Base-by-base conservation (phyloP, 2,113 vertebrate genomes). In the Oreochromis spilurus region DNA sequence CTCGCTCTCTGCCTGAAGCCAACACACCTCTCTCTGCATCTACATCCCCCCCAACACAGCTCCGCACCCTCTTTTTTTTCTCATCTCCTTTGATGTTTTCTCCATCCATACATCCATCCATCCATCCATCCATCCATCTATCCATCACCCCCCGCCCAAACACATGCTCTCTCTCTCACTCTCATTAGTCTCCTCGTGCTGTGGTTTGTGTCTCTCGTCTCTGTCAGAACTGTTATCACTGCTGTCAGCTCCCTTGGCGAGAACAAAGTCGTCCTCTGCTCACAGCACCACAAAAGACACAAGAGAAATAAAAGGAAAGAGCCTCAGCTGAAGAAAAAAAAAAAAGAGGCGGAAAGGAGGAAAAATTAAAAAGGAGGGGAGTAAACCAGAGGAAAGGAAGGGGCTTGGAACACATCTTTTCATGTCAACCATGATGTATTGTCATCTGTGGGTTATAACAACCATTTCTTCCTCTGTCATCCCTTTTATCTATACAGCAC, bases 221-320 rank as follows among this genome's bases (percentile, higher is more conserved):
- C 93, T 96, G 96, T 96, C 95, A 95, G 95, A 95, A 90, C 94
- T 91, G 91, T 95, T 96, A 95, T 96, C 96, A 95, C 93, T 85
- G 91, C 93, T 96, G 95, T 96, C 96, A 96, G 92, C 91, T 96
- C 93, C 92, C 94, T 91, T 88, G 88, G 92, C 72, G 89, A 96
- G 95, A 96, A 96, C 94, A 97, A 96, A 96, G 95, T 96, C 92
- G 91, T 95, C 93, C 91, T 94, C 91, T 94, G 92, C 94, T 95
- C 93, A 88, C 88, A 90, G 93, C 94, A 93, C 88, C 91, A 95
- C 94, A 95, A 95, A 94, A 95, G 94, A 95, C 92, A 93, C 78
- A 70, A 90, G 91, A 94, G 90, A 94, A 96, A 94, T 93, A 93
- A 95, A 95, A 93, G 88, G 86, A 93, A 94, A 94, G 91, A 90